Base-by-base conservation (phyloP, 1,140 invertebrate genomes). In the Mactra quadrangularis region DNA sequence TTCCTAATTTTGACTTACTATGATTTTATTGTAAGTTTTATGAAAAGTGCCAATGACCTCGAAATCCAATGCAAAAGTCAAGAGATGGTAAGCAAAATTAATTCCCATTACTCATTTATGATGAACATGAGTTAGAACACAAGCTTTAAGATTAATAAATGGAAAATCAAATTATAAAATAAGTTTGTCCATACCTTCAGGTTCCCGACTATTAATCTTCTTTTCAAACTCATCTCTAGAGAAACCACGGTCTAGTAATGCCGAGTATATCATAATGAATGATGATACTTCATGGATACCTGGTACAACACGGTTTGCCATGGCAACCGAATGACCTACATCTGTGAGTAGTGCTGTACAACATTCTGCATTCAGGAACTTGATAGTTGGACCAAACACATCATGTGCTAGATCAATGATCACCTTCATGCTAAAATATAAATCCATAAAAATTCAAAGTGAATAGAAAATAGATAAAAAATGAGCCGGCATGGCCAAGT, bases 231-330 rank as follows among this genome's bases (percentile, higher is more conserved):
- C 89, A 9, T 89, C 89, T 57, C 91, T 75, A 2, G 88, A 78
- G 22, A 90, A 87, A 33, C 85, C 78, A n/a, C 85, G 81, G 60
- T 92, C 89, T 19, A 92, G 74, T 47, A 92, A 41, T 7, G 89
- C 86, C 0, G 88, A 88, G 57, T 91, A 84, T 27, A 92, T 89
- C 53, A 83, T 87, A 17, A 93, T 81, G 71, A 92, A 92, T 35
- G 88, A 82, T n/a, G 82, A 83, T 45, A 92, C 87, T 76, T 92
- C 91, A 35, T 90, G 83, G 50, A 93, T 82, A 17, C 91, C 91
- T 22, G 84, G 70, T 3, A 85, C 81, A 2, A 88, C 79, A 33
- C 86, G 76, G 82, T 89, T 91, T 15, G 83, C 59, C 35, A 62
- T 57, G 19, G 62, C 77, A 11, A 47, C 77, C 15, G 57, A 35